Conservation (phyloP, 30 jellyfish, hydroid and myxozoan genomes). For the Hydractinia echinata region DNA sequence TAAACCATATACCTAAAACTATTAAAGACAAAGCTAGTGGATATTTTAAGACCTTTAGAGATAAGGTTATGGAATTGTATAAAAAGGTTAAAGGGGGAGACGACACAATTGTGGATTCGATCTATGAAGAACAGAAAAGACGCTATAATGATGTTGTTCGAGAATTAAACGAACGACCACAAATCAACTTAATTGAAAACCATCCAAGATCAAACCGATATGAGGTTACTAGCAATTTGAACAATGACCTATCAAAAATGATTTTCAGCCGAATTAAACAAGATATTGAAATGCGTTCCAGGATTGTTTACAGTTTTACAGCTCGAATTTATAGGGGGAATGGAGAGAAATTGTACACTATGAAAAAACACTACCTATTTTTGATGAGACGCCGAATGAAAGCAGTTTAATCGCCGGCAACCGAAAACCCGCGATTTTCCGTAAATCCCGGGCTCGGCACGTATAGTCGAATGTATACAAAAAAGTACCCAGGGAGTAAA, state of each 20-base stretch:
- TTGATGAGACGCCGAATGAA: neutral
- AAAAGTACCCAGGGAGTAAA: slow-evolving; percentile 25
- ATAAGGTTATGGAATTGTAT: neutral
- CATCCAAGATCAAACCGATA: neutral
- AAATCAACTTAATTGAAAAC: neutral
- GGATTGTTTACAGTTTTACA: slow-evolving; percentile 4
- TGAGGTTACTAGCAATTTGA: slow-evolving; percentile 31
- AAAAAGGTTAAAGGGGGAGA: neutral
- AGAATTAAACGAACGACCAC: slow-evolving; percentile 3
- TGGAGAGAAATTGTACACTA: neutral
- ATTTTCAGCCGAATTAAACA: neutral
- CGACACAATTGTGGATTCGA: neutral
- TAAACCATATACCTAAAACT: slow-evolving; percentile 1
- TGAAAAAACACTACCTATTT: slow-evolving; percentile 1
- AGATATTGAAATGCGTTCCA: slow-evolving; percentile 14
- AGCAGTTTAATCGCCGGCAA: neutral
- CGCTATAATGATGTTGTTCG: slow-evolving; percentile 10
- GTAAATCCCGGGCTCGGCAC: neutral
- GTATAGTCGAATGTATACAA: neutral
- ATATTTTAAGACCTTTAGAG: neutral
- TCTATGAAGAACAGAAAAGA: neutral
- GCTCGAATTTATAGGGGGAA: slow-evolving; percentile 9
- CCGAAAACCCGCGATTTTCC: no score
- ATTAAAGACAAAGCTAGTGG: neutral
- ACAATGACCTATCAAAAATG: slow-evolving; percentile 3